Percentiles rank a stretch among this genome's conserved stretches.
phyloP scores from a whole-genome alignment of 2,113 vertebrate species.

The Caracal caracal region DNA sequence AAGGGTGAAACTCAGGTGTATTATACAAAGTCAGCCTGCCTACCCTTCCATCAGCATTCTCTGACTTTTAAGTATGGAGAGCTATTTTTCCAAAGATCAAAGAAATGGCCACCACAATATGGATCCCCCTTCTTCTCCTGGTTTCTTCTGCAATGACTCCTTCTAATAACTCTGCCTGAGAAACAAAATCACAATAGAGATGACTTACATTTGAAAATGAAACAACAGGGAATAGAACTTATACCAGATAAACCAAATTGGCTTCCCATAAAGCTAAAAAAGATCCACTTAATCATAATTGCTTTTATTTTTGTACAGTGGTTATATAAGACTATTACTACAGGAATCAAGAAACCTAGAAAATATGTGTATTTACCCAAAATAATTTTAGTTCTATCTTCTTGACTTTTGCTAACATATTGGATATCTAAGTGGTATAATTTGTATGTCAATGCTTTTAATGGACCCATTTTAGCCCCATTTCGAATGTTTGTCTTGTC shows the following conservation, averaged over 20 bases:
- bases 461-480: not conserved
- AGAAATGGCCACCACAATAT: not conserved
- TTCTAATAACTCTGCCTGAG: not conserved
- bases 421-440: not conserved
- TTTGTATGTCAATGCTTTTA: not conserved
- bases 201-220: conserved; percentile 9
- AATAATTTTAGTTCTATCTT: conserved; percentile 25
- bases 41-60: not conserved
- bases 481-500: not conserved
- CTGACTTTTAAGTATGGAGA: not conserved
- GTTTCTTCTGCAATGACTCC: not conserved
- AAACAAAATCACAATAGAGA: conserved; percentile 31
- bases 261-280: not conserved
- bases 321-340: not conserved
- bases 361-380: not conserved
- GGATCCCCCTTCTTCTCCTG: not conserved
- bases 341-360: conserved; percentile 11
- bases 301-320: conserved; percentile 18
- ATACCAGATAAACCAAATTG: not conserved
- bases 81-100: not conserved
- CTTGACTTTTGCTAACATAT: not conserved
- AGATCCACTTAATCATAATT: not conserved
- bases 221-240: conserved; percentile 10
- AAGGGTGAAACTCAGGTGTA: not conserved
- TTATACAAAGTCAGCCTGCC: not conserved